These are phyloP conservation scores for Sphaerodactylus townsendi DNA, from an alignment of 2,113 vertebrate species.

Conservation along the genomic window DNA sequence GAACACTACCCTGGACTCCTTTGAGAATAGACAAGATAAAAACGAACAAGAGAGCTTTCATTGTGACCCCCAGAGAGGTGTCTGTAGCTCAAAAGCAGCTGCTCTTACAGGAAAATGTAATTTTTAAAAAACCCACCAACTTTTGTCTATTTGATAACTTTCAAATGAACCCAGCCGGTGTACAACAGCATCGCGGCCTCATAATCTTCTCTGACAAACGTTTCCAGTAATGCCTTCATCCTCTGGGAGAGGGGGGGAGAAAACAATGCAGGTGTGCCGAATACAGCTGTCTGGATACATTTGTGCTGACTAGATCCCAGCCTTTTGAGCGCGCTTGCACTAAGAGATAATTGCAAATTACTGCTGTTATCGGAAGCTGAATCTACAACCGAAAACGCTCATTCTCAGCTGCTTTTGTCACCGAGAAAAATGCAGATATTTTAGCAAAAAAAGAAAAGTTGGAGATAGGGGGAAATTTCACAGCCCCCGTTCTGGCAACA, in stretches of 20 bases:
- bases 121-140: not conserved
- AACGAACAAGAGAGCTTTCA: not conserved
- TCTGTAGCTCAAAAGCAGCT: not conserved
- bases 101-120: not conserved
- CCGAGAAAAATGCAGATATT: not conserved
- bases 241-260: conserved; percentile 27
- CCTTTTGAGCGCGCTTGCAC: not conserved
- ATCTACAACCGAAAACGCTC: not conserved
- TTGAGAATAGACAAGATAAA: no score
- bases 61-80: not conserved
- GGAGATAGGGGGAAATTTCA: not conserved
- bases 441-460: not conserved
- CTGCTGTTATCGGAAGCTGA: conserved; percentile 35
- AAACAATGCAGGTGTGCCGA: conserved; percentile 45
- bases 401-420: not conserved
- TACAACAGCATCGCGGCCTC: conserved; percentile 30
- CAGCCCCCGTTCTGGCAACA: fast-evolving
- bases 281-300: conserved; percentile 27
- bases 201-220: conserved; percentile 17
- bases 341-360: conserved; percentile 35
- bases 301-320: conserved; percentile 48
- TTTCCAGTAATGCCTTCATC: conserved; percentile 13
- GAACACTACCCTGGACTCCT: no score
- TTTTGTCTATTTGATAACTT: conserved; percentile 17
- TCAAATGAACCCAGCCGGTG: conserved; percentile 50